These are phyloP conservation scores for Drosophila asahinai DNA, from an alignment of 1,140 invertebrate species.

Conservation along the genomic window DNA sequence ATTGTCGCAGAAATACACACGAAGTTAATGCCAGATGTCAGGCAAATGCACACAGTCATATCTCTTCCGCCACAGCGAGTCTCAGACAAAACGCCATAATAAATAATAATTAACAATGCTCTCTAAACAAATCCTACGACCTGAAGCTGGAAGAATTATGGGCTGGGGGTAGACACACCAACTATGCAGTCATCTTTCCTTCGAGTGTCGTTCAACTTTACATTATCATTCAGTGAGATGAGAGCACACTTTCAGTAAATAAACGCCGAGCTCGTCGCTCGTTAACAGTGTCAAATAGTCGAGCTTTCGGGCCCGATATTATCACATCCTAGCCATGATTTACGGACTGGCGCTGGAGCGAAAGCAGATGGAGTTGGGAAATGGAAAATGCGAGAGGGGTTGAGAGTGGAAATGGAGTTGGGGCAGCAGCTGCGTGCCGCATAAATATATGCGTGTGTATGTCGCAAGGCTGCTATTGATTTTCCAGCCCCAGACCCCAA, in stretches of 20 bases:
- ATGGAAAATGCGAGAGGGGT: conserved; percentile 2
- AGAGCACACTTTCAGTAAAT: conserved; percentile 14
- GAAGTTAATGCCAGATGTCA: conserved; percentile 36
- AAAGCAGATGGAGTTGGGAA: conserved; percentile 25
- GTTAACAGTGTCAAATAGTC: conserved; percentile 37
- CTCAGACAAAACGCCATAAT: conserved; percentile 19
- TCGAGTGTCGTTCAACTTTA: neutral
- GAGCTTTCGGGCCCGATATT: conserved; percentile 36
- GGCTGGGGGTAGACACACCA: neutral
- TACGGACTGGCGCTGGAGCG: conserved; percentile 15
- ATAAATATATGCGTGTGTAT: conserved; percentile 49
- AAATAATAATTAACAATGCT: conserved; percentile 45
- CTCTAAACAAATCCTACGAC: conserved; percentile 16
- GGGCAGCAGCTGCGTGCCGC: conserved; percentile 47
- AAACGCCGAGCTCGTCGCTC: conserved; percentile 11
- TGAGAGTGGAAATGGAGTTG: neutral
- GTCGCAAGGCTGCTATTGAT: conserved; percentile 59
- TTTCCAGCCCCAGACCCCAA: conserved; percentile 37
- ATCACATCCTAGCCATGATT: conserved; percentile 45
- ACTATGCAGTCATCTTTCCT: neutral
- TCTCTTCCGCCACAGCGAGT: conserved; percentile 25
- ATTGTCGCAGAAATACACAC: conserved; percentile 13
- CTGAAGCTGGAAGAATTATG: conserved; percentile 5
- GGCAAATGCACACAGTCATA: conserved; percentile 17
- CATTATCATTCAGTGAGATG: neutral